phyloP scores from a whole-genome alignment of 2,797 vertebrate species.

The Enteromius trimaculatus region DNA sequence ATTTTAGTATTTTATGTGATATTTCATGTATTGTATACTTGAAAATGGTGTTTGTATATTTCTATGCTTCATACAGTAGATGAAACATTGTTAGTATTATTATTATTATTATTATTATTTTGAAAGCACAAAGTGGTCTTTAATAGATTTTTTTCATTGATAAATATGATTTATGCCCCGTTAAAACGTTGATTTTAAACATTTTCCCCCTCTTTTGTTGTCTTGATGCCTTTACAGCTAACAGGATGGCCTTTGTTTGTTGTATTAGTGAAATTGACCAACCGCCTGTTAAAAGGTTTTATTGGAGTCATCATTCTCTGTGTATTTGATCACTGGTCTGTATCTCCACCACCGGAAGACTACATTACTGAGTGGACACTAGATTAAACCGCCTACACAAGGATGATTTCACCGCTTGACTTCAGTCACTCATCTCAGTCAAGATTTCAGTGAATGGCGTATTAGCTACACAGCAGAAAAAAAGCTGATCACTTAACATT shows the following conservation, averaged over 20 bases:
- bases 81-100: slow-evolving; percentile 20
- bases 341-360: neutral
- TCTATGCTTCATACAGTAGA: slow-evolving; percentile 33
- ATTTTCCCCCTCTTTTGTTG: neutral
- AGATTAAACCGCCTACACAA: neutral
- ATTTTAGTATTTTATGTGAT: slow-evolving; percentile 38
- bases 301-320: neutral
- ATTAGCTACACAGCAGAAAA: slow-evolving; percentile 10
- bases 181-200: neutral
- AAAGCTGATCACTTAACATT: neutral
- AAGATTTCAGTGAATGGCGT: neutral
- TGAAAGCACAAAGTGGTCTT: slow-evolving; percentile 42
- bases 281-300: neutral
- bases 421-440: slow-evolving; percentile 9
- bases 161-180: slow-evolving; percentile 4
- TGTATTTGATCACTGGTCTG: neutral
- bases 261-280: neutral
- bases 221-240: neutral
- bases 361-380: neutral
- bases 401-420: slow-evolving; percentile 12
- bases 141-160: neutral
- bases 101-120: slow-evolving; percentile 41
- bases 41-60: slow-evolving; percentile 43
- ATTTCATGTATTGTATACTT: slow-evolving; percentile 39
- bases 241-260: neutral